phyloP scores from a whole-genome alignment of 1,140 invertebrate genomes.

The Drosophila lacertosa region DNA sequence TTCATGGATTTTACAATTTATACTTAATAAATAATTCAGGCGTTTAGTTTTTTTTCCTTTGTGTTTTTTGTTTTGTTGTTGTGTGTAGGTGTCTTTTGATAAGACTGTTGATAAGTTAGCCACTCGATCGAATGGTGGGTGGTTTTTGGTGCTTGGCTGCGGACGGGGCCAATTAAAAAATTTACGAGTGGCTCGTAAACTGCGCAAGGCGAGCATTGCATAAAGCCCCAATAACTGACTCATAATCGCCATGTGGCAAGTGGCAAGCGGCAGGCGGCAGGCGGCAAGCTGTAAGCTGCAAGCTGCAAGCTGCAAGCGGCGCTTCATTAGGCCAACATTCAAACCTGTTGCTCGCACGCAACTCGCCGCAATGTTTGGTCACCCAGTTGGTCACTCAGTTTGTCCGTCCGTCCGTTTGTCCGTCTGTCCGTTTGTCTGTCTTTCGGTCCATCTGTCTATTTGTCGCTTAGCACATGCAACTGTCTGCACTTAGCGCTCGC shows the following conservation, averaged over 20 bases:
- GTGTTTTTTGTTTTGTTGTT: conserved; percentile 31
- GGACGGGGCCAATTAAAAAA: conserved; percentile 19
- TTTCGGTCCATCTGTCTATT: conserved; percentile 25
- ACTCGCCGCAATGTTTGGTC: conserved; percentile 30
- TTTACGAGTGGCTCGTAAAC: conserved; percentile 31
- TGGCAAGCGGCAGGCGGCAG: conserved; percentile 7
- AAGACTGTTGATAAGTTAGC: conserved; percentile 39
- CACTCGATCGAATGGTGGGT: conserved; percentile 16
- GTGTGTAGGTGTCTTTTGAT: conserved; percentile 45
- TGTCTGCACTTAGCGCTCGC: conserved; percentile 62
- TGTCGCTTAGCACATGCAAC: conserved; percentile 60
- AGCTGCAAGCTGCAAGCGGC: conserved; percentile 18
- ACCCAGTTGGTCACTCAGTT: conserved; percentile 34
- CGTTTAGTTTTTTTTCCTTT: no score
- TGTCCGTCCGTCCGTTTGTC: not conserved
- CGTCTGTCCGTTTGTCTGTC: conserved; percentile 6
- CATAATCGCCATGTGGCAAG: conserved; percentile 27
- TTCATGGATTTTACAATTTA: conserved; percentile 65
- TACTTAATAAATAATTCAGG: conserved; percentile 42
- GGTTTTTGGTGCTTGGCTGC: not conserved
- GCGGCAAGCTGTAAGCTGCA: conserved; percentile 1
- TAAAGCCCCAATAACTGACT: conserved; percentile 61
- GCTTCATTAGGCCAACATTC: conserved; percentile 62
- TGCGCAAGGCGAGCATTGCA: conserved; percentile 49
- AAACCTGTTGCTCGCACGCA: conserved; percentile 62